These are phyloP conservation scores for Globia sparganii DNA, from an alignment of 2,888 invertebrate genomes.

Conservation along the genomic window DNA sequence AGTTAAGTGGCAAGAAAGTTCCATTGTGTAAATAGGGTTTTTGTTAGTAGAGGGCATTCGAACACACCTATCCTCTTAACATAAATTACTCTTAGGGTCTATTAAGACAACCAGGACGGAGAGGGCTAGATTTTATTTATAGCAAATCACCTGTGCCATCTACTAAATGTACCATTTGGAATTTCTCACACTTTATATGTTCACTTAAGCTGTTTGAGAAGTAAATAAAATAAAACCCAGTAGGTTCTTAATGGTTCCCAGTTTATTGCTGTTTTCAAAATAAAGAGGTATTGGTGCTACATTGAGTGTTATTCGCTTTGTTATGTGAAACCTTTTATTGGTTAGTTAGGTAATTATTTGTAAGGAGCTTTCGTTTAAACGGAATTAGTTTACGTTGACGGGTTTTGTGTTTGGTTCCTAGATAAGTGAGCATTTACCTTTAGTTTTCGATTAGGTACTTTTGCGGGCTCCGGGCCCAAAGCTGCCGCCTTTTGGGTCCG, in stretches of 20 bases:
- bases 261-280: constrained; percentile 75
- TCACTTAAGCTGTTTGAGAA: constrained; percentile 76
- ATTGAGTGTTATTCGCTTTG: constrained; percentile 49
- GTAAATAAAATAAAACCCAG: constrained; percentile 85
- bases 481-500: no score
- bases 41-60: not conserved
- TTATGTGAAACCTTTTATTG: constrained; percentile 49
- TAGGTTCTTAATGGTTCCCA: constrained; percentile 75
- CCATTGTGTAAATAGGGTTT: not conserved
- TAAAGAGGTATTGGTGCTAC: constrained; percentile 65
- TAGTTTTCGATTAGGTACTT: not conserved
- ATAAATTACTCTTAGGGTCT: not conserved
- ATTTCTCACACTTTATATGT: constrained; percentile 84
- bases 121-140: not conserved
- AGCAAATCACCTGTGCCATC: constrained; percentile 62
- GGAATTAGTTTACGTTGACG: constrained; percentile 1
- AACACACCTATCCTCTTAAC: not conserved
- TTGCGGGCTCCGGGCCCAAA: not conserved
- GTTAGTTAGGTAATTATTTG: constrained; percentile 57
- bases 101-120: not conserved
- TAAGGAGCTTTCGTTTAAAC: constrained; percentile 24
- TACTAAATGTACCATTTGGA: constrained; percentile 73
- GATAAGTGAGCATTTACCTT: not conserved
- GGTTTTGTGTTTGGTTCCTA: constrained; percentile 8
- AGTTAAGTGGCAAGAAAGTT: not conserved